A percentile compares a stretch with the other conserved stretches of the same genome.
phyloP scores from a whole-genome alignment of 2,113 vertebrate genomes.

The Channa argus region DNA sequence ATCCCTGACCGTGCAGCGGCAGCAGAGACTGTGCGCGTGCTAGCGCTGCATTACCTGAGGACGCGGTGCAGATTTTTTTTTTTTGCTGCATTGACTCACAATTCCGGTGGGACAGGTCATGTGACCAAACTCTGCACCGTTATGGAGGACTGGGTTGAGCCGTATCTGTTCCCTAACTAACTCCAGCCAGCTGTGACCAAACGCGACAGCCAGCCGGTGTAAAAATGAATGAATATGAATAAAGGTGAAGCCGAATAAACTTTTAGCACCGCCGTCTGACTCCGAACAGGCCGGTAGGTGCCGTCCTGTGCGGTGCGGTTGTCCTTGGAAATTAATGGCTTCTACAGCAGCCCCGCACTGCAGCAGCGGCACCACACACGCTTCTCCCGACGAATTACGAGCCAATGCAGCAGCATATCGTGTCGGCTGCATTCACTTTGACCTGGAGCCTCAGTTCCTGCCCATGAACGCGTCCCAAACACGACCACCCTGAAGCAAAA shows the following conservation, averaged over 20 bases:
- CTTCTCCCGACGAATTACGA: too few species aligned
- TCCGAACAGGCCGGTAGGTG: neutral
- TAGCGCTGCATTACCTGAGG: slow-evolving; percentile 67
- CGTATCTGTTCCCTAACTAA: neutral
- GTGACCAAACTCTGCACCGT: slow-evolving; percentile 79
- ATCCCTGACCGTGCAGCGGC: too few species aligned
- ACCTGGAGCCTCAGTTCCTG: neutral
- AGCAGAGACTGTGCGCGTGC: neutral
- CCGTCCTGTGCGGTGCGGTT: slow-evolving; percentile 32
- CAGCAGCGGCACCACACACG: neutral
- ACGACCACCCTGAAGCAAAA: neutral
- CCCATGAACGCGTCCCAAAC: slow-evolving; percentile 12
- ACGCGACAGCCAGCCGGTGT: too few species aligned
- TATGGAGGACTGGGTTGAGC: slow-evolving; percentile 19
- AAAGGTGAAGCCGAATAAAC: neutral
- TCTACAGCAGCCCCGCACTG: neutral
- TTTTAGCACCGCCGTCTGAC: neutral
- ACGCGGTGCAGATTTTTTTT: slow-evolving; percentile 73
- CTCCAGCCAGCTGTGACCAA: too few species aligned
- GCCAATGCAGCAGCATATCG: fast-evolving
- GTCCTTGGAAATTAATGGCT: slow-evolving; percentile 1
- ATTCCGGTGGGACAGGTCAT: slow-evolving; percentile 73
- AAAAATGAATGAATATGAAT: too few species aligned
- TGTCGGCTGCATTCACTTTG: neutral
- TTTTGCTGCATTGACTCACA: slow-evolving; percentile 84